Percentiles rank a stretch among this genome's conserved stretches.
These are phyloP conservation scores for Neodon shergylaensis DNA, from an alignment of 2,113 vertebrate genomes.

Conservation along the genomic window DNA sequence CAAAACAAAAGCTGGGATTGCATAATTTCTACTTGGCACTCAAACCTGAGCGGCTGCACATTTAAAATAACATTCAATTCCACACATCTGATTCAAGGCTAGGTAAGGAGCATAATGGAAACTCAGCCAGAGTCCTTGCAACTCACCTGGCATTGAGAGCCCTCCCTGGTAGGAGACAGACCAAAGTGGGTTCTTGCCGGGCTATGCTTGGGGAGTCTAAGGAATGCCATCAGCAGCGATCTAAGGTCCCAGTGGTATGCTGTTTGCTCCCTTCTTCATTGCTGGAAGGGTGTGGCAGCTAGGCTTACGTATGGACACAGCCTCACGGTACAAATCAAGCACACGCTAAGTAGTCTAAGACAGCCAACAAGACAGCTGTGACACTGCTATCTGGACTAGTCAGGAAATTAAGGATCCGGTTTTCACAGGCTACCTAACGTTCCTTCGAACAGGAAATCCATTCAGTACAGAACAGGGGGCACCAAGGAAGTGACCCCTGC, in stretches of 20 bases:
- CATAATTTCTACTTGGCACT: constrained; percentile 68
- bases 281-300: neutral
- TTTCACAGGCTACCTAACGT: neutral
- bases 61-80: constrained; percentile 66
- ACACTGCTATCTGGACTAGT: neutral
- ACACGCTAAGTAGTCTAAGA: neutral
- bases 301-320: neutral
- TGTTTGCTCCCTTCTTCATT: neutral
- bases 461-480: neutral
- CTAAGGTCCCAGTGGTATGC: neutral
- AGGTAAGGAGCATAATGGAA: neutral
- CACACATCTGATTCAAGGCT: constrained; percentile 32
- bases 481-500: neutral
- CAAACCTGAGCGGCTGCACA: constrained; percentile 46
- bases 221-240: neutral
- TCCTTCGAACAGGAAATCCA: neutral
- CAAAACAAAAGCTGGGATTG: constrained; percentile 63
- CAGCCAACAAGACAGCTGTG: neutral
- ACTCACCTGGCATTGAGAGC: fast-evolving
- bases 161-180: neutral
- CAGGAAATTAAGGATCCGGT: constrained; percentile 11
- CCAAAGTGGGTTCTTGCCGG: neutral
- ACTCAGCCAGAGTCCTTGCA: neutral
- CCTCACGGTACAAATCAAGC: neutral
- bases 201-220: neutral